phyloP scores from a whole-genome alignment of 2,888 invertebrate genomes.

The Acanthopleura granulata region DNA sequence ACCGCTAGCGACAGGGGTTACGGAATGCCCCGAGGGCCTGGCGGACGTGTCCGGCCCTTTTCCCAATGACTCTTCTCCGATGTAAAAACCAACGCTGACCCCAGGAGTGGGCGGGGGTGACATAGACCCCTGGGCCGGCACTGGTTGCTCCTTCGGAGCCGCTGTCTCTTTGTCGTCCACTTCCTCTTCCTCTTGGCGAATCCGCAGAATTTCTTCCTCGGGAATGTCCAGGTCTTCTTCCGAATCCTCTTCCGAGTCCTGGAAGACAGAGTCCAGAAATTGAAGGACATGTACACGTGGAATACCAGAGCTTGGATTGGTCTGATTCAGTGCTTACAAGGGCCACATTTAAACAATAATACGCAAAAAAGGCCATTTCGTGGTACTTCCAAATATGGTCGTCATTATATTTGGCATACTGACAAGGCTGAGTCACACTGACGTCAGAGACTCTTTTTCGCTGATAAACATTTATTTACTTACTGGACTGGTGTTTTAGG shows the following conservation, averaged over 20 bases:
- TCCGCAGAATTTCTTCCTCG: background rate
- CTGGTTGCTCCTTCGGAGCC: background rate
- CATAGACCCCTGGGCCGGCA: background rate
- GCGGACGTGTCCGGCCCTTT: background rate
- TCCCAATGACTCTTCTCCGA: conserved; percentile 29
- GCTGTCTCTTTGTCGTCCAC: background rate
- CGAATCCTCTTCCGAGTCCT: background rate
- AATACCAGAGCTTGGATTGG: no score
- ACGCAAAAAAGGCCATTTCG: no score
- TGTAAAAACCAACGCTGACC: conserved; percentile 25
- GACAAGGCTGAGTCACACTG: no score
- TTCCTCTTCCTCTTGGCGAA: background rate
- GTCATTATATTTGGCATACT: no score
- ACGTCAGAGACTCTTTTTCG: no score
- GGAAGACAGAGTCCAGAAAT: background rate
- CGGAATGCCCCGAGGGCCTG: conserved; percentile 16
- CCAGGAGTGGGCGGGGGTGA: background rate
- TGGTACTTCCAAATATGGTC: no score
- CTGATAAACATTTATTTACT: no score
- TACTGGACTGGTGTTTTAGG: no score
- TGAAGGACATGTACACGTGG: no score
- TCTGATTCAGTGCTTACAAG: no score
- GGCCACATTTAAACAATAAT: no score
- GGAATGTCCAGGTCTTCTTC: conserved; percentile 19
- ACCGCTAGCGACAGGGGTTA: background rate